Evolutionary conservation across 1,140 invertebrate species (phyloP).

Genomic region (Sweltsa coloradensis): DNA sequence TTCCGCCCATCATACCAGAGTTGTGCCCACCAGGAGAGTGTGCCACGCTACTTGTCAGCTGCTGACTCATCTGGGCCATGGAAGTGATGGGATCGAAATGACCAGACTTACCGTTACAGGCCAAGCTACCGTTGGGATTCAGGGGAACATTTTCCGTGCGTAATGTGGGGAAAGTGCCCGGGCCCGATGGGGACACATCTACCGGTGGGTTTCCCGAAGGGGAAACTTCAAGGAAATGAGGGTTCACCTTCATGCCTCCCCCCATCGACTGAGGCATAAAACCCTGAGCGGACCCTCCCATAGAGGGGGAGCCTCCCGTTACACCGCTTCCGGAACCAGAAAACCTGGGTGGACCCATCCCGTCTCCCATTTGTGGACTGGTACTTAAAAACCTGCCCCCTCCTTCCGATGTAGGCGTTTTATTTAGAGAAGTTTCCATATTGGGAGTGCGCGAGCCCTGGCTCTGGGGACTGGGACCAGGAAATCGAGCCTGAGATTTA

Average conservation of each 20-base stretch:
- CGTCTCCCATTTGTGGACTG: constrained; percentile 17
- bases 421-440: constrained; percentile 6
- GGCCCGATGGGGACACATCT: constrained; percentile 18
- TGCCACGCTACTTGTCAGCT: constrained; percentile 63
- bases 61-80: constrained; percentile 86
- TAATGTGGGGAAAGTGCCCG: constrained; percentile 14
- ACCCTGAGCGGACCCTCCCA: constrained; percentile 8
- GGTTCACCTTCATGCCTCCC: constrained; percentile 8
- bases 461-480: constrained; percentile 22
- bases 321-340: constrained; percentile 6
- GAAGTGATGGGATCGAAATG: constrained; percentile 88
- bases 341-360: constrained; percentile 16
- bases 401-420: constrained; percentile 16
- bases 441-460: constrained; percentile 13
- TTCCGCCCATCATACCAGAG: constrained; percentile 23
- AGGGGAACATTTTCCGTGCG: constrained; percentile 64
- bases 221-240: constrained; percentile 17
- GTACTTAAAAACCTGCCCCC: constrained; percentile 15
- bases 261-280: constrained; percentile 8
- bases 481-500: constrained; percentile 19
- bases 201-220: constrained; percentile 14
- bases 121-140: constrained; percentile 60
- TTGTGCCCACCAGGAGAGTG: constrained; percentile 36
- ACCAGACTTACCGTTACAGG: constrained; percentile 40
- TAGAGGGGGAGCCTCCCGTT: constrained; percentile 8